phyloP scores from a whole-genome alignment of 30 jellyfish, hydroid and myxozoan species.

The Sanderia malayensis region DNA sequence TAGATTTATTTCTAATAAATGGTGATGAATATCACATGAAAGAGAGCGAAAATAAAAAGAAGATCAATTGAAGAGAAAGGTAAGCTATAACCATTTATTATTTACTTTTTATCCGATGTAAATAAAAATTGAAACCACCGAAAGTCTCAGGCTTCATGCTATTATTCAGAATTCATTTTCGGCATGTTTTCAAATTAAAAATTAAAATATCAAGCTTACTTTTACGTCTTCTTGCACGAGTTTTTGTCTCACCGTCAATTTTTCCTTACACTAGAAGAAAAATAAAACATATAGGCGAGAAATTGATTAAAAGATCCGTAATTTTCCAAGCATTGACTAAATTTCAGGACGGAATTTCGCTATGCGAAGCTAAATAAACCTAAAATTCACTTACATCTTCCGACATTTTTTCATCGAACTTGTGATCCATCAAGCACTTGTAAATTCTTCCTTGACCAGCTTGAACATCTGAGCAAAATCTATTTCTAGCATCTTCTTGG shows the following conservation, averaged over 20 bases:
- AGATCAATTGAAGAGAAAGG: neutral
- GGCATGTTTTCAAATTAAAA: neutral
- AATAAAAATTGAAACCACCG: too few species aligned
- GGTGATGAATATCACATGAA: too few species aligned
- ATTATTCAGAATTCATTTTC: too few species aligned
- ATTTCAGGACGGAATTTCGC: too few species aligned
- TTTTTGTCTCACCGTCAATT: slow-evolving; percentile 73
- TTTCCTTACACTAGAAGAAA: slow-evolving; percentile 62
- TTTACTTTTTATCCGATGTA: too few species aligned
- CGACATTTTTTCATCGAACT: slow-evolving; percentile 70
- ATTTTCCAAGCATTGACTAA: too few species aligned
- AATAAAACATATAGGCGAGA: too few species aligned
- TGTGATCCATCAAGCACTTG: slow-evolving; percentile 80
- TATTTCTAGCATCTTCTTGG: slow-evolving; percentile 87
- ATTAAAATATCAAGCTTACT: slow-evolving; percentile 25
- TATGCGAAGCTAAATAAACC: too few species aligned
- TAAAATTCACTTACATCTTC: slow-evolving; percentile 63
- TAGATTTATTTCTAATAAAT: too few species aligned
- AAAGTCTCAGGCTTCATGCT: too few species aligned
- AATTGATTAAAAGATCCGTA: too few species aligned
- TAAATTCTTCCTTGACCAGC: slow-evolving; percentile 88
- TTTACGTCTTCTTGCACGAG: slow-evolving; percentile 83
- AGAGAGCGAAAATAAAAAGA: neutral
- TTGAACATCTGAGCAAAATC: slow-evolving; percentile 72
- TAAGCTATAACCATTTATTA: too few species aligned